A percentile compares a stretch with the other conserved stretches of the same genome.
Evolutionary conservation across 2,113 vertebrate genomes (phyloP).

Genomic region (Budorcas taxicolor): DNA sequence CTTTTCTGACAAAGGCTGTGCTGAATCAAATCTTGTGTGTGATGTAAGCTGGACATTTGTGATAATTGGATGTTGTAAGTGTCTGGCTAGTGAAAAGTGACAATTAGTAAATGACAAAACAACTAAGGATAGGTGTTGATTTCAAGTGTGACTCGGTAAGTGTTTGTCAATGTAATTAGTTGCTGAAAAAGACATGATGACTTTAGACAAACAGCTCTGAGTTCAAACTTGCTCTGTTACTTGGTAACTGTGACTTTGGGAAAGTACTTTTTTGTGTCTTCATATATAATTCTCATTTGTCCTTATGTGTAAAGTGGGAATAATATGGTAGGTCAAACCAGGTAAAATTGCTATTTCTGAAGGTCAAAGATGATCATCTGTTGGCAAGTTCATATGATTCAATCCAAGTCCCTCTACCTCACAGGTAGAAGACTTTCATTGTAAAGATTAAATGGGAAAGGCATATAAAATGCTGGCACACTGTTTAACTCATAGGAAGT

Average conservation of each 20-base stretch:
- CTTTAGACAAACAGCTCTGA: neutral
- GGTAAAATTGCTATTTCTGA: neutral
- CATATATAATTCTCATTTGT: neutral
- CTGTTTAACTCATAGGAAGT: neutral
- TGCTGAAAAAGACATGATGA: neutral
- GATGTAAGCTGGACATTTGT: neutral
- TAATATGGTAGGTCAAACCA: neutral
- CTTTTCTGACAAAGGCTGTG: neutral
- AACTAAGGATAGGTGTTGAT: neutral
- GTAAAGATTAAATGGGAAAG: neutral
- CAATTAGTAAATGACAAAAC: neutral
- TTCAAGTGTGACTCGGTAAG: neutral
- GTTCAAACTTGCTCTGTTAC: neutral
- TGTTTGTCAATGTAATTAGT: neutral
- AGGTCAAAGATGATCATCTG: neutral
- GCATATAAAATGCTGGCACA: neutral
- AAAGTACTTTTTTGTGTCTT: neutral
- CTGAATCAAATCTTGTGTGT: neutral
- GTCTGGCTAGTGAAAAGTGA: neutral
- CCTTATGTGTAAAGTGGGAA: neutral
- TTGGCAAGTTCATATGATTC: neutral
- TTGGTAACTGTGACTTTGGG: neutral
- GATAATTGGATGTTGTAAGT: neutral
- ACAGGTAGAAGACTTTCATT: neutral
- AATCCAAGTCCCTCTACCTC: neutral